phyloP scores from a whole-genome alignment of 2,888 invertebrate species.

The Chymomyza amoena region DNA sequence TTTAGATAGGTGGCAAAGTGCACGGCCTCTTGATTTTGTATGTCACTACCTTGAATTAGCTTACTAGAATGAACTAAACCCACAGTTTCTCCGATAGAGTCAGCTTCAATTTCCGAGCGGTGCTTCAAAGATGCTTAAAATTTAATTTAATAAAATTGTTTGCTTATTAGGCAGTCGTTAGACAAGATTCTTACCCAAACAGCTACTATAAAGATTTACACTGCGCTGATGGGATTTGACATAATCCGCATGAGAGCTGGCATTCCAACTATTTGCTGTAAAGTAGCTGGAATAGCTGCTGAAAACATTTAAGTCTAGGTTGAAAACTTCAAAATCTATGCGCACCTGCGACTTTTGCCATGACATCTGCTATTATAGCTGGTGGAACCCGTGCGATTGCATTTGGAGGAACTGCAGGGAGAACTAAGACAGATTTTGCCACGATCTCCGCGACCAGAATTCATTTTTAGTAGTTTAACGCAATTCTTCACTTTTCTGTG shows the following conservation, averaged over 20 bases:
- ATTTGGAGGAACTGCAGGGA: background rate
- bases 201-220: background rate
- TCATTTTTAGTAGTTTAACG: background rate
- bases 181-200: background rate
- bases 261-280: background rate
- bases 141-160: background rate
- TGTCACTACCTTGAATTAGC: background rate
- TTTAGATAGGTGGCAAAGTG: slow-evolving; percentile 65
- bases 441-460: background rate
- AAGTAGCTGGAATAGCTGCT: background rate
- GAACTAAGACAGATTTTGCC: background rate
- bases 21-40: slow-evolving; percentile 31
- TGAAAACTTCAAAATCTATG: background rate
- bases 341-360: background rate
- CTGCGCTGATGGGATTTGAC: background rate
- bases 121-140: background rate
- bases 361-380: background rate
- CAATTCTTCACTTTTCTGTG: background rate
- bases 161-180: background rate
- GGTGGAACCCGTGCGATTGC: background rate
- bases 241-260: background rate
- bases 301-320: background rate
- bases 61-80: slow-evolving; percentile 28
- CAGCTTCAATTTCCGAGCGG: slow-evolving; percentile 6
- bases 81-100: slow-evolving; percentile 30